Conservation (phyloP, 1,140 invertebrate species). For the Araneus ventricosus region DNA sequence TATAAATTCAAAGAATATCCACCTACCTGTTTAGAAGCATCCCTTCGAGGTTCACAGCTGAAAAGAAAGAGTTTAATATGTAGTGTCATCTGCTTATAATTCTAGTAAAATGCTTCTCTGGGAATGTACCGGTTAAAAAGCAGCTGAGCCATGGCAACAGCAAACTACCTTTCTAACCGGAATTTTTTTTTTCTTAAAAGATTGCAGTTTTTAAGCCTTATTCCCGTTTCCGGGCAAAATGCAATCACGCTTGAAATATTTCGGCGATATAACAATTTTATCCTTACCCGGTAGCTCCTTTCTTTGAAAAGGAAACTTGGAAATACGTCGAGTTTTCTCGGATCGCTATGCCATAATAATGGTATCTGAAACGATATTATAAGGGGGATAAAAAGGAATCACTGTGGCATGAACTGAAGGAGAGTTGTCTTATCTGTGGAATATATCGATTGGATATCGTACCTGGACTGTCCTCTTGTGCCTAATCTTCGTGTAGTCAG, state of each 20-base stretch:
- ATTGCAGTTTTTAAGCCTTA: slow-evolving; percentile 14
- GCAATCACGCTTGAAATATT: slow-evolving; percentile 39
- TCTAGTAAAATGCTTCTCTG: not conserved
- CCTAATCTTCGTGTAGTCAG: slow-evolving; percentile 83
- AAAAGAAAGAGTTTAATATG: slow-evolving; percentile 44
- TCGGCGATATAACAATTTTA: slow-evolving; percentile 4
- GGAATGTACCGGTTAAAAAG: not conserved
- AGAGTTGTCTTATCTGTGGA: not conserved
- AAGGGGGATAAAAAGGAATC: not conserved
- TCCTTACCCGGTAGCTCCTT: slow-evolving; percentile 78
- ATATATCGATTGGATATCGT: slow-evolving; percentile 68
- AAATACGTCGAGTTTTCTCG: slow-evolving; percentile 81
- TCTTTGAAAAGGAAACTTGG: slow-evolving; percentile 82
- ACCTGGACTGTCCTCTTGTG: slow-evolving; percentile 83
- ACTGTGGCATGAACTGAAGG: slow-evolving; percentile 1
- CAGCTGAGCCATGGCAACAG: slow-evolving; percentile 33
- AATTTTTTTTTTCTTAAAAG: not conserved
- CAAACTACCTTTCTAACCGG: not conserved
- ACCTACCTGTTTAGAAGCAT: slow-evolving; percentile 62
- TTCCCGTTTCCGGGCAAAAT: not conserved
- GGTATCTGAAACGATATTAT: slow-evolving; percentile 79
- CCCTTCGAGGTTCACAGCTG: slow-evolving; percentile 69
- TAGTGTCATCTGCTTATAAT: not conserved
- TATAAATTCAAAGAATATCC: slow-evolving; percentile 9
- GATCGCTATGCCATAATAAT: slow-evolving; percentile 83